Conservation (phyloP, 2,888 invertebrate species). For the Phaonia tiefii region DNA sequence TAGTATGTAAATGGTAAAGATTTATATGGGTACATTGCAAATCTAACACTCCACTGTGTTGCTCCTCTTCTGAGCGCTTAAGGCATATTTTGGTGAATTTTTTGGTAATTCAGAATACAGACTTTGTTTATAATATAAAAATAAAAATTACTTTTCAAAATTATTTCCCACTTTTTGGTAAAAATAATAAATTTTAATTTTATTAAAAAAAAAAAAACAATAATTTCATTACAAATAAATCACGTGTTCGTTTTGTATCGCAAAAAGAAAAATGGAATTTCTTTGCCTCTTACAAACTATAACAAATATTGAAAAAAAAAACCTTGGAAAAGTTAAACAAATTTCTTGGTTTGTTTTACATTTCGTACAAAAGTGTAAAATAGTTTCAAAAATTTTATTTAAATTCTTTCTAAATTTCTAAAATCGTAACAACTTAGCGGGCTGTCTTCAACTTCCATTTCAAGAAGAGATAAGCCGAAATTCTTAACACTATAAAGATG, state of each 20-base stretch:
- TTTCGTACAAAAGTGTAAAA: slow-evolving; percentile 36
- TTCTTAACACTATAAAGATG: slow-evolving; percentile 89
- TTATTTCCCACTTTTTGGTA: too few species aligned
- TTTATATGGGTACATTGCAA: too few species aligned
- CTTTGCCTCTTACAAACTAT: slow-evolving; percentile 42
- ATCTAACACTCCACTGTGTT: neutral
- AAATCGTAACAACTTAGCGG: slow-evolving; percentile 82
- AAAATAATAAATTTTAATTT: too few species aligned
- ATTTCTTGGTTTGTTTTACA: slow-evolving; percentile 24
- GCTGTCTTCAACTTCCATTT: slow-evolving; percentile 92
- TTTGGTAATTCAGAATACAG: slow-evolving; percentile 23
- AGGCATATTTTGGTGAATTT: slow-evolving; percentile 53
- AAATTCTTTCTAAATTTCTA: slow-evolving; percentile 41
- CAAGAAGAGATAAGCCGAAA: slow-evolving; percentile 91
- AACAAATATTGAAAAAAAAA: slow-evolving; percentile 51
- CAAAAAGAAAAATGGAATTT: slow-evolving; percentile 1
- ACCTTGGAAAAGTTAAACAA: slow-evolving; percentile 12
- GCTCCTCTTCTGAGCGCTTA: slow-evolving; percentile 26
- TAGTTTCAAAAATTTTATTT: slow-evolving; percentile 8
- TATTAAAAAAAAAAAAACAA: slow-evolving; percentile 47
- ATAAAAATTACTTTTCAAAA: slow-evolving; percentile 18
- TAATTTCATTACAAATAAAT: slow-evolving; percentile 33
- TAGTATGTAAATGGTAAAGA: too few species aligned
- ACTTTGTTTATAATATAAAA: slow-evolving; percentile 33
- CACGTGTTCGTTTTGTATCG: slow-evolving; percentile 50